These are phyloP conservation scores for Ispidina picta DNA, from an alignment of 2,797 vertebrate species.

Conservation along the genomic window DNA sequence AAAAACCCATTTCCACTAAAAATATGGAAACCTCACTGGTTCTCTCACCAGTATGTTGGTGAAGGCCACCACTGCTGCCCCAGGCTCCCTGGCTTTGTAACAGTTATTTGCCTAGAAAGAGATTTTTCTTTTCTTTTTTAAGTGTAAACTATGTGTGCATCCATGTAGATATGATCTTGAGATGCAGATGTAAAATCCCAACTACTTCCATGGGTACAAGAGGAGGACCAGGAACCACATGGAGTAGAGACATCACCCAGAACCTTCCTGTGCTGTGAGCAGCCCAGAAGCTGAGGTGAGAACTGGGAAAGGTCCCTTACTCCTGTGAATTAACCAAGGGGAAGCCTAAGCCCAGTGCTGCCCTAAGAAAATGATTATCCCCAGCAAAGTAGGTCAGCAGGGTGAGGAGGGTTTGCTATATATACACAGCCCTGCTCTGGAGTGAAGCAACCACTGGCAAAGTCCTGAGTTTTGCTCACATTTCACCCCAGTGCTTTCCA, in stretches of 20 bases:
- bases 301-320: neutral
- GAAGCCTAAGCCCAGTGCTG: neutral
- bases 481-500: neutral
- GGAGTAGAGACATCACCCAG: rapidly evolving
- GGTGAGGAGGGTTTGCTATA: neutral
- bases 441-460: neutral
- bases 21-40: no score
- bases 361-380: neutral
- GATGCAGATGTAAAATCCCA: neutral
- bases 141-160: neutral
- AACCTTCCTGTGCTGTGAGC: neutral
- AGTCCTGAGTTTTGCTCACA: neutral
- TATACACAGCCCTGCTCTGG: neutral
- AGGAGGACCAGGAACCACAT: neutral
- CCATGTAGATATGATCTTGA: neutral
- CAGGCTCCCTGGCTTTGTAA: no score
- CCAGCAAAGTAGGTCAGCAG: neutral
- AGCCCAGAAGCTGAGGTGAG: neutral
- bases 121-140: neutral
- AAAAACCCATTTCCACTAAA: no score
- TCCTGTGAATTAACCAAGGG: neutral
- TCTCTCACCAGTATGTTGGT: no score
- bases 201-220: neutral
- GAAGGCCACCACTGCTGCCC: no score
- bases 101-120: neutral